Evolutionary conservation across 2,888 invertebrate genomes (phyloP).

Genomic region (Melikaiella ostensackeni): DNA sequence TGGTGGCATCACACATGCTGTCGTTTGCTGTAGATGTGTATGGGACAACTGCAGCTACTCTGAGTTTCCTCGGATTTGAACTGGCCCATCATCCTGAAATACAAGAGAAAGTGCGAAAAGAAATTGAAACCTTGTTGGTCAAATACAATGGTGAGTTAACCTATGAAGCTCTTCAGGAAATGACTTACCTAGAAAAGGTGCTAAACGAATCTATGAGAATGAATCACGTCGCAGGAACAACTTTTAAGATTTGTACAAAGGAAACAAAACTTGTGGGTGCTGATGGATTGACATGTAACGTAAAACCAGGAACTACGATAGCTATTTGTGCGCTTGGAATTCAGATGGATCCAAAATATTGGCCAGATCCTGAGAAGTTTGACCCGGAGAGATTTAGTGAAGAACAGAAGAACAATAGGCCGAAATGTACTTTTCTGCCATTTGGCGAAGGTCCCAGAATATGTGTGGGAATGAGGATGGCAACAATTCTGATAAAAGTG

Average conservation of each 20-base stretch:
- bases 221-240: slow-evolving; percentile 35
- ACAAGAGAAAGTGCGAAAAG: slow-evolving; percentile 77
- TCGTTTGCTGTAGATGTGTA: slow-evolving; percentile 79
- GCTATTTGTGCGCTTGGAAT: slow-evolving; percentile 51
- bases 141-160: slow-evolving; percentile 73
- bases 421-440: slow-evolving; percentile 60
- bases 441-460: slow-evolving; percentile 69
- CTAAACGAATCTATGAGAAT: slow-evolving; percentile 67
- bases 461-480: slow-evolving; percentile 67
- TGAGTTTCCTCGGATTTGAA: slow-evolving; percentile 77
- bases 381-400: slow-evolving; percentile 65
- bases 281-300: slow-evolving; percentile 59
- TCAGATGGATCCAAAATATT: slow-evolving; percentile 61
- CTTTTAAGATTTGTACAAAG: slow-evolving; percentile 60
- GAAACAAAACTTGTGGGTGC: slow-evolving; percentile 57
- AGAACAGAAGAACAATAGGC: slow-evolving; percentile 52
- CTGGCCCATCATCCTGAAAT: slow-evolving; percentile 76
- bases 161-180: slow-evolving; percentile 77
- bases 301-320: slow-evolving; percentile 57
- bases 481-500: slow-evolving; percentile 59
- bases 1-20: slow-evolving; percentile 76
- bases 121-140: slow-evolving; percentile 72
- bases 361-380: slow-evolving; percentile 61
- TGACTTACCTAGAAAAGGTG: slow-evolving; percentile 79
- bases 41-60: slow-evolving; percentile 78